Base-by-base conservation (phyloP, 1,140 invertebrate genomes). In the Yoshiicerus persimilis region DNA sequence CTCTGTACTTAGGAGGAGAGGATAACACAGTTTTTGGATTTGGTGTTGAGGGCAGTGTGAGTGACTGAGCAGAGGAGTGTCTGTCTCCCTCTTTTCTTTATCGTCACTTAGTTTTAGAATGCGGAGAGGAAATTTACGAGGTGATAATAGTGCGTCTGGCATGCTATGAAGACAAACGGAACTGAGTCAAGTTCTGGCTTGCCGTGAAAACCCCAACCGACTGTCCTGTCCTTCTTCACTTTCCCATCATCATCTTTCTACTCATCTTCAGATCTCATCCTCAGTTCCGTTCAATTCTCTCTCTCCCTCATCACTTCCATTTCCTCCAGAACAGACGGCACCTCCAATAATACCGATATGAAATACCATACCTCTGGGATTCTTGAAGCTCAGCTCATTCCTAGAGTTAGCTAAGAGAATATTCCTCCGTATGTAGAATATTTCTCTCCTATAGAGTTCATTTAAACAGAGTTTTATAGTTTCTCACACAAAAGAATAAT, bases 51-150 rank as follows among this genome's bases (percentile, higher is more conserved):
- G 75, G 75, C 34, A 80, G 75, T 80, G 32, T 80, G 75, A 80
- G 32, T 38, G 75, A 36, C 30, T 80, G 20, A 11, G 66, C 9
- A 39, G 38, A 39, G 9, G 9, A n/a, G 20, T n/a, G 75, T 56
- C 47, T 80, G 6, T 80, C 75, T 80, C 75, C 75, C 75, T 36
- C 75, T 20, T 70, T 80, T 80, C 75, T 34, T 80, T 80, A 38
- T 80, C 75, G 75, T 80, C 75, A 36, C 75, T 80, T 38, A n/a
- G 34, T 34, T 80, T 80, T 36, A 80, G 75, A 80, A 80, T 80
- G 16, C 75, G 20, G 20, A 34, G 32, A 80, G 32, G 75, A 23
- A 80, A 80, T 80, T 80, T 80, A 80, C 75, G 75, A 80, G 75
- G 34, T 80, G 75, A 80, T 34, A 80, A 80, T 38, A 80, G 75